Evolutionary conservation across 2,888 invertebrate species (phyloP), one percentile per base, ranked within the genome.

Genomic region (Colletes collaris): DNA sequence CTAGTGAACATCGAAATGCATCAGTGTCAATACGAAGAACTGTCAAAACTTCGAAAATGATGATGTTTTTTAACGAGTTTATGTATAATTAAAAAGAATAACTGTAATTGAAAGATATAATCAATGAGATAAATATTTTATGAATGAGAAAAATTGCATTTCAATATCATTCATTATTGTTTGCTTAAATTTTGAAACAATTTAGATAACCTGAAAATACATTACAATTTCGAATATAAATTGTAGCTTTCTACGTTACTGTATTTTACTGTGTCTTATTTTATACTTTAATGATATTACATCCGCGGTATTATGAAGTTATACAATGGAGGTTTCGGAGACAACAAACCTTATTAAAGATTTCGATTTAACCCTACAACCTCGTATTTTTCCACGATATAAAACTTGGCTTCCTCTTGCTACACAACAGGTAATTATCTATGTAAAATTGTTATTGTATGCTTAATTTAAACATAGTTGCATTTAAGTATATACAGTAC

Each of bases 341-440:
- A 84, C 79, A 74, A 89, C 86, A 88, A 89, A 89, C 84, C 89
- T 92, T 76, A 89, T 93, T 88, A 91, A 87, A 83, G 93, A 93
- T 83, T 89, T 91, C 72, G 92, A 93, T 81, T 89, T 92, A 74
- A 92, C 92, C 55, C 83, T 92, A 58, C 93, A 93, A 81, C 92
- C 92, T 46, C 91, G 91, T n/a, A 89, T 89, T 50, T 91, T 92
- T 56, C 96, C 96, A 63, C 94, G 97, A 88, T 96, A 96, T 92
- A 95, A 96, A 90, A 95, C 96, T 93, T 97, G 97, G 97, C 95
- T 96, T 79, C 97, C 97, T 64, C 93, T 98, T 81, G 95, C 96
- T 62, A 97, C 97, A 19, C 98, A 97, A 93, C 98, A 98, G 94
- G 96, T 96, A 93, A 90, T 79, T 86, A 46, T 44, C 50, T 27